Evolutionary conservation across 2,113 vertebrate genomes (phyloP), one percentile per base, ranked within the genome.

Genomic region (Eurystomus gularis): DNA sequence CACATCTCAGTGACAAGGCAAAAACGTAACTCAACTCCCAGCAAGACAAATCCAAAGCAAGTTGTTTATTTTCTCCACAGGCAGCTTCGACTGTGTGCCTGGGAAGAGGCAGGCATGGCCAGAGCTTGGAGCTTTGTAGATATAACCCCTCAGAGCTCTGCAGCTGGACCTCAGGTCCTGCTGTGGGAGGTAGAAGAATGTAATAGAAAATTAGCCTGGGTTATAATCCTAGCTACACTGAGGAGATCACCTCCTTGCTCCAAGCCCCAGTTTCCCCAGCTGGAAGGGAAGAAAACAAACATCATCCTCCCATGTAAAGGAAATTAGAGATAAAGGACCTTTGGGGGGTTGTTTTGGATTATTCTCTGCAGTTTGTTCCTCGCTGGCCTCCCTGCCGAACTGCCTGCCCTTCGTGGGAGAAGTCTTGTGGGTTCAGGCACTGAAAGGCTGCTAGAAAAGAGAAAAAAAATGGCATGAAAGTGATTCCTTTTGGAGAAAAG

Each of bases 61-160:
- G 61, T n/a, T 92, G 91, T 80, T 90, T 88, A 39, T 93, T 95
- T 92, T 80, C 82, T 82, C 48, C 9, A 3, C 66, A 71, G 90
- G 82, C 65, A 72, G 75, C 35, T 90, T 39, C 0, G 0, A 8
- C 25, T 61, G 54, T 18, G 44, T 37, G 79, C 33, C 86, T 55
- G 83, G 77, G 64, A 65, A 94, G 51, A 88, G 37, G 14, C 17
- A 33, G 9, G 49, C 48, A 68, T 57, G 82, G 52, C 35, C 55
- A 52, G 70, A 80, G 62, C 49, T 37, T 35, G 86, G 58, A 52
- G 61, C 39, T 57, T 28, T 57, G 65, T 37, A 85, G 85, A 57
- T 82, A 62, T 8, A 42, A 88, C 29, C 28, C 49, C 23, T 61
- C 4, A 3, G 44, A 17, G 55, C n/a, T 80, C 66, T 72, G 42